A percentile compares a stretch with the other conserved stretches of the same genome.
Evolutionary conservation across 2,888 invertebrate genomes (phyloP).

Genomic region (Reticulitermes lucifugus): DNA sequence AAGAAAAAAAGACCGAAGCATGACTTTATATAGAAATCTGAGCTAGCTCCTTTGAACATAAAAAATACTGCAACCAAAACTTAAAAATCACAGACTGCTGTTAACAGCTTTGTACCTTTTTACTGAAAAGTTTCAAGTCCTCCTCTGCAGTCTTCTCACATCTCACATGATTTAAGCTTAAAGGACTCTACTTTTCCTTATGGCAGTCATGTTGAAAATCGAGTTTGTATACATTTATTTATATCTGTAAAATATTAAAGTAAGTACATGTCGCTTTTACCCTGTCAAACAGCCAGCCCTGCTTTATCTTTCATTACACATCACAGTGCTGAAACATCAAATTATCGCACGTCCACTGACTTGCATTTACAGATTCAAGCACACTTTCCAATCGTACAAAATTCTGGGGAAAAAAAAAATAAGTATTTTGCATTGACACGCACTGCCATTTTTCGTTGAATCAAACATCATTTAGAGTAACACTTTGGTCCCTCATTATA

Average conservation of each 20-base stretch:
- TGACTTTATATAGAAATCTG: conserved; percentile 38
- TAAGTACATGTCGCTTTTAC: conserved; percentile 50
- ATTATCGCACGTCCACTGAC: conserved; percentile 22
- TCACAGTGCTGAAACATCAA: conserved; percentile 36
- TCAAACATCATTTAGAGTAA: neutral
- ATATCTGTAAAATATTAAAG: conserved; percentile 1
- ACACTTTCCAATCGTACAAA: conserved; percentile 36
- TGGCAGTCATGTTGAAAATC: conserved; percentile 46
- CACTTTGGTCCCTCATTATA: conserved; percentile 31
- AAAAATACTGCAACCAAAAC: conserved; percentile 50
- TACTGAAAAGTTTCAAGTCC: conserved; percentile 25
- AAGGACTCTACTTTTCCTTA: conserved; percentile 39
- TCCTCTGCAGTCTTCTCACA: conserved; percentile 43
- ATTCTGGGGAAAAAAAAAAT: conserved; percentile 4
- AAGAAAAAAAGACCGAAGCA: conserved; percentile 25
- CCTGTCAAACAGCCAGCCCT: conserved; percentile 51
- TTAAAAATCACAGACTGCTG: conserved; percentile 52
- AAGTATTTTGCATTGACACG: neutral
- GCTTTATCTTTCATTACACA: conserved; percentile 39
- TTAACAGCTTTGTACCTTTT: conserved; percentile 51
- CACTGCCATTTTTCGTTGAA: conserved; percentile 14
- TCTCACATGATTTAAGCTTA: conserved; percentile 27
- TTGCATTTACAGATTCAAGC: conserved; percentile 19
- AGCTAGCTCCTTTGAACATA: conserved; percentile 32
- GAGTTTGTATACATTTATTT: neutral